A percentile compares a stretch with the other conserved stretches of the same genome.
Conservation (phyloP, 2,888 invertebrate species). For the Hanleya hanleyi region DNA sequence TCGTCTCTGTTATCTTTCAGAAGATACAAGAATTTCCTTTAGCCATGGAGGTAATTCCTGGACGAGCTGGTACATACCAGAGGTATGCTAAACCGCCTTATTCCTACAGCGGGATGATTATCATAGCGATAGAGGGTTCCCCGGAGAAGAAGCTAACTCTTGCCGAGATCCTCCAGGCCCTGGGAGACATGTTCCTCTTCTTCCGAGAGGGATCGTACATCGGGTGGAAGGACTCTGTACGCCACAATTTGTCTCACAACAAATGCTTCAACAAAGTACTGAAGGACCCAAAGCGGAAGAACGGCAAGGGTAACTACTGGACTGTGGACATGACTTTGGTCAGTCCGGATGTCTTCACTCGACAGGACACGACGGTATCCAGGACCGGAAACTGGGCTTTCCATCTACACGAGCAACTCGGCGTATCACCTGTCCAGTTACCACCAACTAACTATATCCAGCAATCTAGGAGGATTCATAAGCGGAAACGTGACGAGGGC, state of each 20-base stretch:
- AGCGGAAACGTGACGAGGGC: too few relatives aligned
- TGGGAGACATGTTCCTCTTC: constrained; percentile 51
- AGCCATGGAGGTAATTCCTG: too few relatives aligned
- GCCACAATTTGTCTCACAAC: constrained; percentile 32
- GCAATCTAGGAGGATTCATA: too few relatives aligned
- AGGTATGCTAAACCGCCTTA: constrained; percentile 60
- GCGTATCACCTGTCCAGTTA: constrained; percentile 34
- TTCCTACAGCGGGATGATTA: constrained; percentile 54
- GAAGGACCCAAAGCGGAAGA: background rate
- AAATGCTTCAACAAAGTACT: constrained; percentile 47
- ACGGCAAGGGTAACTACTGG: constrained; percentile 33
- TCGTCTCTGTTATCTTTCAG: too few relatives aligned
- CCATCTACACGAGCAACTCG: constrained; percentile 45
- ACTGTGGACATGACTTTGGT: constrained; percentile 45
- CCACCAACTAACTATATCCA: too few relatives aligned
- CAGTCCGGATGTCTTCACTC: constrained; percentile 37
- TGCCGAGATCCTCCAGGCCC: constrained; percentile 34
- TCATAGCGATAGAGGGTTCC: constrained; percentile 45
- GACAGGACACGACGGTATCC: constrained; percentile 39
- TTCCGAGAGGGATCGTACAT: constrained; percentile 41
- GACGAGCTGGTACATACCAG: too few relatives aligned
- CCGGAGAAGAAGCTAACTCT: constrained; percentile 44
- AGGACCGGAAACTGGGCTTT: constrained; percentile 31
- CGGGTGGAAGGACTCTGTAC: constrained; percentile 25
- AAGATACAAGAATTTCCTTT: too few relatives aligned